Base-by-base conservation (phyloP, 2,888 invertebrate species). In the Scotopteryx bipunctaria region DNA sequence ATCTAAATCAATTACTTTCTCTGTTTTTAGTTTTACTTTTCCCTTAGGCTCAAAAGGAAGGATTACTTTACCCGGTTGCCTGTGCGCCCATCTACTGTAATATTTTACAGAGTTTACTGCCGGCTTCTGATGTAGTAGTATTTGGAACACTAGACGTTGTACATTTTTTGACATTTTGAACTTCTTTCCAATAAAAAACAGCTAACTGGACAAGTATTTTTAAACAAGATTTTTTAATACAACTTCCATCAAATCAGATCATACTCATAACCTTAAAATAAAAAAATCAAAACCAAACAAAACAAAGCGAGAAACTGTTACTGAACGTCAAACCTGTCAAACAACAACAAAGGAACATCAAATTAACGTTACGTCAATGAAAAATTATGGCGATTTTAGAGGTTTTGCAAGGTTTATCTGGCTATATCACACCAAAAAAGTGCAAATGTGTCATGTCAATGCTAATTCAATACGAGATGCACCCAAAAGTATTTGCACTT, bases 21-120 rank as follows among this genome's bases (percentile, higher is more conserved):
- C 90, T 59, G 82, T 77, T 67, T 81, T 88, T 2, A 89, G 69
- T 45, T 52, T 67, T 6, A 64, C 62, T 57, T 81, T 74, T 1
- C 71, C 57, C 23, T 72, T 71, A 6, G 75, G 65, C 59, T 81
- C 79, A 57, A 91, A 90, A 9, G 92, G 90, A 42, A 92, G 79
- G 19, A 91, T 64, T 31, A 93, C 89, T 64, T 85, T 89, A 16
- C 76, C 73, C 14, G 92, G 92, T 48, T 69, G 81, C 46, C 94
- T 91, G 64, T 91, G 90, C 54, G 76, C 59, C 92, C 92, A 93
- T 64, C 91, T 84, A 8, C 78, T 69, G 57, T 87, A 86, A 65
- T 73, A 78, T 69, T 84, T 80, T 47, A 68, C 62, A n/a, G 69
- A 64, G 52, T 48, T 50, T 45, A 57, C 19, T 6, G 49, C 29